Evolutionary conservation across 2,113 vertebrate species (phyloP).

Genomic region (Tympanuchus pallidicinctus): DNA sequence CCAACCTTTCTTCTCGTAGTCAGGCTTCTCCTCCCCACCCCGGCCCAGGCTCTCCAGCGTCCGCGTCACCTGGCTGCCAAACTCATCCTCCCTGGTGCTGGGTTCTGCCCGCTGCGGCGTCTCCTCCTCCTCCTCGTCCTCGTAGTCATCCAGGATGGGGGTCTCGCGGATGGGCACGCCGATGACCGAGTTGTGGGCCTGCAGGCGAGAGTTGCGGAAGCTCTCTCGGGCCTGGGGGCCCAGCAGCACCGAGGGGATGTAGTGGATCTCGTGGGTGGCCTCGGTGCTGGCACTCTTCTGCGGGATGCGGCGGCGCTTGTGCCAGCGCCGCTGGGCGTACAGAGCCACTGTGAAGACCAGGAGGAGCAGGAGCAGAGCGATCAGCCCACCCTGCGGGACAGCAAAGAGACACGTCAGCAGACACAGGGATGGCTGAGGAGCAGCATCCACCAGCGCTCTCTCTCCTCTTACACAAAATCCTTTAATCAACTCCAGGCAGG

Average conservation of each 20-base stretch:
- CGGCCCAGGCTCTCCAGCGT: slow-evolving; percentile 84
- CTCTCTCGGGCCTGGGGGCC: slow-evolving; percentile 91
- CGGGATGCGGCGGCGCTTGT: slow-evolving; percentile 90
- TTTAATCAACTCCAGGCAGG: neutral
- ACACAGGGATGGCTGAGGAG: neutral
- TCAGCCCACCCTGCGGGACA: slow-evolving; percentile 90
- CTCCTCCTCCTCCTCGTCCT: slow-evolving; percentile 91
- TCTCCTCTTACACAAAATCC: neutral
- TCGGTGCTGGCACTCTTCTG: slow-evolving; percentile 98
- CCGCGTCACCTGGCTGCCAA: slow-evolving; percentile 81
- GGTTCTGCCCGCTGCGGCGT: slow-evolving; percentile 79
- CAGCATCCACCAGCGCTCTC: fast-evolving
- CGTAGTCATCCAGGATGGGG: slow-evolving; percentile 95
- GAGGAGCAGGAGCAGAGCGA: slow-evolving; percentile 91
- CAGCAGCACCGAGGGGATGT: slow-evolving; percentile 95
- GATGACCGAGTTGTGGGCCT: slow-evolving; percentile 91
- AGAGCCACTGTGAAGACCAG: slow-evolving; percentile 94
- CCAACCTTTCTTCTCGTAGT: slow-evolving; percentile 90
- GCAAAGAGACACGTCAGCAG: neutral
- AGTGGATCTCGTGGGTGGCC: slow-evolving; percentile 98
- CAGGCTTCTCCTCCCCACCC: slow-evolving; percentile 81
- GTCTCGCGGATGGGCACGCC: slow-evolving; percentile 97
- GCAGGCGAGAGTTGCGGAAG: slow-evolving; percentile 87
- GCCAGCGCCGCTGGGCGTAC: slow-evolving; percentile 94
- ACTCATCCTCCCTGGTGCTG: slow-evolving; percentile 83